Conservation (phyloP, 2,113 vertebrate species). For the Myocastor coypus region DNA sequence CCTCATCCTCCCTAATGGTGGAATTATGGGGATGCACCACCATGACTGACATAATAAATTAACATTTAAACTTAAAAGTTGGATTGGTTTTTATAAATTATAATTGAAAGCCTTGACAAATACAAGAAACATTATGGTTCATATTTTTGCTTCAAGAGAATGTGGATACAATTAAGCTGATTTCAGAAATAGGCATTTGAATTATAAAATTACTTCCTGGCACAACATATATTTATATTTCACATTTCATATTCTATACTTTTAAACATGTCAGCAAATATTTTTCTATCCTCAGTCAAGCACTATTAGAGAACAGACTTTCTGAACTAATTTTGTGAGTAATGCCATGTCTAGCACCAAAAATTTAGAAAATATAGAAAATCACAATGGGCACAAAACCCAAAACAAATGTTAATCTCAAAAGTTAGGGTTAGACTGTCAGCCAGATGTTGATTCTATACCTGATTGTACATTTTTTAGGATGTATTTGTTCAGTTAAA, state of each 20-base stretch:
- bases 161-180: conserved; percentile 28
- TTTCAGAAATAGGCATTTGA: conserved; percentile 54
- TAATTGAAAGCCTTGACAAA: not conserved
- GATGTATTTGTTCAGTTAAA: not conserved
- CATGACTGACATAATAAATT: not conserved
- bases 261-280: conserved; percentile 52
- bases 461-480: not conserved
- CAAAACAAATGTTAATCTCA: not conserved
- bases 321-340: not conserved
- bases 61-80: conserved; percentile 25
- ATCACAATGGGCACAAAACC: not conserved
- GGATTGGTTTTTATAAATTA: conserved; percentile 43
- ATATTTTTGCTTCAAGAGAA: conserved; percentile 55
- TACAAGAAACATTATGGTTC: conserved; percentile 29
- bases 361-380: conserved; percentile 1
- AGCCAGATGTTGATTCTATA: not conserved
- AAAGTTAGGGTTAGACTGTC: conserved; percentile 48
- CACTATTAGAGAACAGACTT: conserved; percentile 18
- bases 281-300: not conserved
- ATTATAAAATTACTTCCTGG: not conserved
- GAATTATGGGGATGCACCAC: not conserved
- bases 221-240: conserved; percentile 31
- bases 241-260: conserved; percentile 14
- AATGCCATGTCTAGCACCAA: not conserved
- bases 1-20: not conserved